These are phyloP conservation scores for Acanthiza pusilla DNA, from an alignment of 2,797 vertebrate species.

Conservation along the genomic window DNA sequence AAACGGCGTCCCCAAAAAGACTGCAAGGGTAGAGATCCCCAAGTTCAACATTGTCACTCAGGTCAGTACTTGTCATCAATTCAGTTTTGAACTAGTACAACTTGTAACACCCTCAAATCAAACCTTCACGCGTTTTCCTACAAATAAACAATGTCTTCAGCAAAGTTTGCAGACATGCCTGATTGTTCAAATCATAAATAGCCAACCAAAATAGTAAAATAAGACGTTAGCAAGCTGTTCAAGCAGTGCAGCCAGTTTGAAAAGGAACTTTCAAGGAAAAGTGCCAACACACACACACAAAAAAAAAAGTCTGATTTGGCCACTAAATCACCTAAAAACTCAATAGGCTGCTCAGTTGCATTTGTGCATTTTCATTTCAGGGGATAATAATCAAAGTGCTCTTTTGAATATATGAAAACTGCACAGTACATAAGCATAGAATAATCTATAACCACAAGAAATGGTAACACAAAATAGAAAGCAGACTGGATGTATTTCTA, in stretches of 20 bases:
- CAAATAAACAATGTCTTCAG: not conserved
- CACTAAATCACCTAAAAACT: not conserved
- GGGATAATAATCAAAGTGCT: not conserved
- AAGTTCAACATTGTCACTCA: not conserved
- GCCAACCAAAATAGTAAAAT: not conserved
- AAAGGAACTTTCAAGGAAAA: not conserved
- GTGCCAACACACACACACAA: rapidly evolving
- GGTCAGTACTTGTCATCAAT: not conserved
- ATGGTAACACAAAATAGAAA: not conserved
- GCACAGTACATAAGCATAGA: not conserved
- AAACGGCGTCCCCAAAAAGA: not conserved
- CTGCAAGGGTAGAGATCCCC: not conserved
- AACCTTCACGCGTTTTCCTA: not conserved
- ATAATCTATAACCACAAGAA: not conserved
- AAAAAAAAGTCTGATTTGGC: not conserved
- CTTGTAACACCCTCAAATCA: not conserved
- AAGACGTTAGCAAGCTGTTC: not conserved
- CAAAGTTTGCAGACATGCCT: not conserved
- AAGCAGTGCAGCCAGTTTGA: not conserved
- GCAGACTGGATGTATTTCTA: not conserved
- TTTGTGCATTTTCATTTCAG: not conserved
- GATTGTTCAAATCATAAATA: not conserved
- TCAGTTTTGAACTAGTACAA: not conserved
- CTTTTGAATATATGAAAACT: not conserved
- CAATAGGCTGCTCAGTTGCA: not conserved